Conservation (phyloP, 2,888 invertebrate species). For the Cheilosia scutellata region DNA sequence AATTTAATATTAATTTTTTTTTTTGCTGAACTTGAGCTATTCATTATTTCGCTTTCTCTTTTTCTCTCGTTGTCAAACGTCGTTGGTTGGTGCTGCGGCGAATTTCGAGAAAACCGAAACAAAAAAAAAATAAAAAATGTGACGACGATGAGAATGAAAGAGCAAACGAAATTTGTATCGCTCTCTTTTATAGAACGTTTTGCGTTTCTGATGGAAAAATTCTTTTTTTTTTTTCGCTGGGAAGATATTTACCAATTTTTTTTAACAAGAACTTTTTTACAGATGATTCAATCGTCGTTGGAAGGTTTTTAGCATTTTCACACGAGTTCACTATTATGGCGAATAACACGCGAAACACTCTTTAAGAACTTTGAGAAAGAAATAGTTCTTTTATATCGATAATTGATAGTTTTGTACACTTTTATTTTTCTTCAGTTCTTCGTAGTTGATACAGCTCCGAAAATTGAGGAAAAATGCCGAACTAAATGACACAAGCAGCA, state of each 20-base stretch:
- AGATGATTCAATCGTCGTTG: conserved; percentile 65
- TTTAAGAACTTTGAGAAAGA: conserved; percentile 25
- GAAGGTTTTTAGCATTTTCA: conserved; percentile 58
- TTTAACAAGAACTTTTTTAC: conserved; percentile 67
- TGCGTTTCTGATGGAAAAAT: conserved; percentile 46
- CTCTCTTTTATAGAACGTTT: conserved; percentile 41
- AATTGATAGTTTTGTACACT: conserved; percentile 43
- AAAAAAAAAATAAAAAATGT: conserved; percentile 24
- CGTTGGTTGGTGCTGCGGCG: conserved; percentile 32
- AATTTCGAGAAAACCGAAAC: conserved; percentile 42
- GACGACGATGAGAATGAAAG: conserved; percentile 55
- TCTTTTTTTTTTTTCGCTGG: conserved; percentile 46
- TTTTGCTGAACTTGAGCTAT: conserved; percentile 38
- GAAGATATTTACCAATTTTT: conserved; percentile 73
- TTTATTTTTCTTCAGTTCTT: conserved; percentile 51
- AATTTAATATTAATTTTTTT: conserved; percentile 14
- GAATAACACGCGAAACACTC: conserved; percentile 42
- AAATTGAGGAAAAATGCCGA: conserved; percentile 55
- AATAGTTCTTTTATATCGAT: conserved; percentile 50
- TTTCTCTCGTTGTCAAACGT: conserved; percentile 49
- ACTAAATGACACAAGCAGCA: conserved; percentile 60
- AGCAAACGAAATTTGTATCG: conserved; percentile 50
- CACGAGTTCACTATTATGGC: conserved; percentile 41
- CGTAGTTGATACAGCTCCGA: conserved; percentile 55
- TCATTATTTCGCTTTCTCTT: conserved; percentile 60